Percentiles rank a stretch among this genome's conserved stretches.
Conservation (phyloP, 1,140 invertebrate species). For the Meloidogyne hapla region DNA sequence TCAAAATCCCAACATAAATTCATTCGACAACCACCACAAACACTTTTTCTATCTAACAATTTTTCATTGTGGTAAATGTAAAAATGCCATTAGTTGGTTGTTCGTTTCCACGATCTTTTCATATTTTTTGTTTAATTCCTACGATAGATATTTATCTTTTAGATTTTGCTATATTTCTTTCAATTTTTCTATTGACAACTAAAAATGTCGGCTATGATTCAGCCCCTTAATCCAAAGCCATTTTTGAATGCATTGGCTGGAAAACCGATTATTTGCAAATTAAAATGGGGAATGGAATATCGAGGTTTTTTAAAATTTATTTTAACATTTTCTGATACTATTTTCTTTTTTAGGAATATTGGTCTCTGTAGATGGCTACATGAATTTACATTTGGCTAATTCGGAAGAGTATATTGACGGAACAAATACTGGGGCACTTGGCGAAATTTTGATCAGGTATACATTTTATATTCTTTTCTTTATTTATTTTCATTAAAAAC, state of each 20-base stretch:
- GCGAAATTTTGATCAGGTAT: slow-evolving; percentile 86
- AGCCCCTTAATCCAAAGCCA: slow-evolving; percentile 95
- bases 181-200: not conserved
- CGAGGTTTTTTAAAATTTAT: slow-evolving; percentile 72
- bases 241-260: slow-evolving; percentile 96
- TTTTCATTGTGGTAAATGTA: too few relatives aligned
- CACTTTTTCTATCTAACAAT: too few relatives aligned
- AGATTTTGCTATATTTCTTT: too few relatives aligned
- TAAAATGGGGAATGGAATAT: slow-evolving; percentile 99
- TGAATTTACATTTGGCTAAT: slow-evolving; percentile 97
- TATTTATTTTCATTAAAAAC: too few relatives aligned
- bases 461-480: not conserved
- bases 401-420: slow-evolving; percentile 97
- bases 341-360: slow-evolving; percentile 72
- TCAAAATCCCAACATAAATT: too few relatives aligned
- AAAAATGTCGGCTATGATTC: slow-evolving; percentile 36
- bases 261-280: slow-evolving; percentile 92
- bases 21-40: too few relatives aligned
- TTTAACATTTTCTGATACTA: slow-evolving; percentile 31
- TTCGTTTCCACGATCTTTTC: too few relatives aligned
- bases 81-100: too few relatives aligned
- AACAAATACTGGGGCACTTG: slow-evolving; percentile 83
- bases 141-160: too few relatives aligned
- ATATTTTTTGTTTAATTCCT: too few relatives aligned
- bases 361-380: slow-evolving; percentile 96